A percentile compares a stretch with the other conserved stretches of the same genome.
Evolutionary conservation across 2,797 vertebrate genomes (phyloP).

Genomic region (Borostomias antarcticus): DNA sequence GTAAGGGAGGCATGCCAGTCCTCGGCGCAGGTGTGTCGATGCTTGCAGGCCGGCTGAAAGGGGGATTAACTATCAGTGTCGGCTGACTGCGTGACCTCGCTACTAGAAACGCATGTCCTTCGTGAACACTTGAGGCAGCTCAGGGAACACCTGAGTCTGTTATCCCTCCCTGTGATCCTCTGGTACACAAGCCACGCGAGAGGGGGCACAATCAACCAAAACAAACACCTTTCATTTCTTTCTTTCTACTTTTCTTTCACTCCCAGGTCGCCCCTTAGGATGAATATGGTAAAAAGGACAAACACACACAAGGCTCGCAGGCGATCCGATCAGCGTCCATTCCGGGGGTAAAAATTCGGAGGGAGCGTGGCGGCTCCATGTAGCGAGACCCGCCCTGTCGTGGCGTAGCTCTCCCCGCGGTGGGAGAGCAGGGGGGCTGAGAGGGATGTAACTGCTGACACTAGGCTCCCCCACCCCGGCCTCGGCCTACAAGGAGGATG

Average conservation of each 20-base stretch:
- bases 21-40: not conserved
- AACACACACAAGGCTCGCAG: not conserved
- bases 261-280: constrained; percentile 50
- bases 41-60: not conserved
- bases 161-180: constrained; percentile 35
- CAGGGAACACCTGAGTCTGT: not conserved
- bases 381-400: not conserved
- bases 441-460: constrained; percentile 7
- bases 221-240: constrained; percentile 55
- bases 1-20: constrained; percentile 1
- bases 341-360: not conserved
- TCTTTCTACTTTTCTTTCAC: constrained; percentile 26
- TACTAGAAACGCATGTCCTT: constrained; percentile 7
- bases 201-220: constrained; percentile 40
- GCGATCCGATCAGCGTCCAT: not conserved
- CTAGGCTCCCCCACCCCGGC: constrained; percentile 1
- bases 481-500: not conserved
- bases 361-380: no score
- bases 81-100: constrained; percentile 19
- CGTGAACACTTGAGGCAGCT: no score
- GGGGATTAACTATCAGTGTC: not conserved
- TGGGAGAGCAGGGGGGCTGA: not conserved
- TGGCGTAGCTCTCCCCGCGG: not conserved
- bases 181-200: constrained; percentile 8
- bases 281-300: constrained; percentile 58